phyloP scores from a whole-genome alignment of 2,113 vertebrate genomes.

The Thalassarche chlororhynchos region DNA sequence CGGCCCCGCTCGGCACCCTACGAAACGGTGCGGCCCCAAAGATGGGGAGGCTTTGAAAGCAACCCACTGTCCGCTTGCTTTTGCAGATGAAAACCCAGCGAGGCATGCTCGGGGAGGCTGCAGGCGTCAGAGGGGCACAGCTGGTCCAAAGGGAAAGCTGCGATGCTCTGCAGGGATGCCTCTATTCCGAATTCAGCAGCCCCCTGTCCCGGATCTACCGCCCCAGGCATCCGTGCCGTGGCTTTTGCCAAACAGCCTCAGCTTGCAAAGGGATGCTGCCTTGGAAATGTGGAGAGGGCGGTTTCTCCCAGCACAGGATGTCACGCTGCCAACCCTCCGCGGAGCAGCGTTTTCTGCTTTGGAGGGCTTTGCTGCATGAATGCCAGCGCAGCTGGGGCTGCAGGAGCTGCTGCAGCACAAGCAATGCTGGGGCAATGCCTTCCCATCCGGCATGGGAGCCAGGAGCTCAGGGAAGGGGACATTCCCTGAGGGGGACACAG shows the following conservation, averaged over 20 bases:
- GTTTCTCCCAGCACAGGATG: background rate
- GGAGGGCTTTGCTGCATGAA: background rate
- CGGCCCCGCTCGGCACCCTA: background rate
- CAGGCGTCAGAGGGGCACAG: rapidly evolving
- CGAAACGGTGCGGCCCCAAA: rapidly evolving
- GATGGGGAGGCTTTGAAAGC: background rate
- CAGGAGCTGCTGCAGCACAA: background rate
- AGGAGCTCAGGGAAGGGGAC: background rate
- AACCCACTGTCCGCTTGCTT: rapidly evolving
- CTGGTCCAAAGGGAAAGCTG: background rate
- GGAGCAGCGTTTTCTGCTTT: background rate
- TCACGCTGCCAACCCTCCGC: background rate
- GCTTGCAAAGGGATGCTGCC: background rate
- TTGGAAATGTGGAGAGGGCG: background rate
- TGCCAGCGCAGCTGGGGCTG: background rate
- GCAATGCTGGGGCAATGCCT: background rate
- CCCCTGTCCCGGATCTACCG: background rate
- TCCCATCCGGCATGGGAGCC: background rate
- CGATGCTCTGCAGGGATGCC: background rate
- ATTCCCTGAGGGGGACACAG: background rate
- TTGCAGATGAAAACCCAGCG: background rate
- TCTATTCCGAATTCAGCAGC: background rate
- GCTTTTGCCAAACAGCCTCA: background rate
- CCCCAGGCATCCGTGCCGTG: rapidly evolving
- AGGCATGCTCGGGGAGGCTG: background rate